These are phyloP conservation scores for Drosophila bunnanda DNA, from an alignment of 2,888 invertebrate species.

Conservation along the genomic window DNA sequence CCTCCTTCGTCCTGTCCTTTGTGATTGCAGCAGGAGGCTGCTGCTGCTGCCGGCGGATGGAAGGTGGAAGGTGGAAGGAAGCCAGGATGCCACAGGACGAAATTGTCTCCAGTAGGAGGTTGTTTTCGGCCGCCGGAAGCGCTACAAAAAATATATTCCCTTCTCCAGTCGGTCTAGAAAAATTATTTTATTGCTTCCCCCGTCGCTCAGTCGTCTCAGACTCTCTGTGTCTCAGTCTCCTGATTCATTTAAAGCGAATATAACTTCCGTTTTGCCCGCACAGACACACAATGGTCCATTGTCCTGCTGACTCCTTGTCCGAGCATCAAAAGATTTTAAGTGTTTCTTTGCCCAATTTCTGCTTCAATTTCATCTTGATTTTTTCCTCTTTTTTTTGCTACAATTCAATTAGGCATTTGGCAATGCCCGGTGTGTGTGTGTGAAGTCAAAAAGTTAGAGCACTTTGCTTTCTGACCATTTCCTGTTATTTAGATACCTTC, in stretches of 20 bases:
- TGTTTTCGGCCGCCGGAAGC: constrained; percentile 68
- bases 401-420: constrained; percentile 70
- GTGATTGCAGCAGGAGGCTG: constrained; percentile 28
- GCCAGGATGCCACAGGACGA: constrained; percentile 42
- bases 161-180: constrained; percentile 55
- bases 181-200: constrained; percentile 79
- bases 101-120: constrained; percentile 60
- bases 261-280: constrained; percentile 67
- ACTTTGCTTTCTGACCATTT: constrained; percentile 40
- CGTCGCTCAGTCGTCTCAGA: constrained; percentile 5
- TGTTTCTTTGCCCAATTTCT: constrained; percentile 41
- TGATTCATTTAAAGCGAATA: constrained; percentile 69
- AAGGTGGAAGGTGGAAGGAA: constrained; percentile 6
- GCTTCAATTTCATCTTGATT: constrained; percentile 37
- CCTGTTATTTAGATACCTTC: constrained; percentile 28
- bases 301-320: constrained; percentile 52
- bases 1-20: constrained; percentile 40
- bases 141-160: constrained; percentile 68
- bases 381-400: constrained; percentile 51
- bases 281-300: constrained; percentile 64
- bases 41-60: neutral
- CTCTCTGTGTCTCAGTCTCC: constrained; percentile 7
- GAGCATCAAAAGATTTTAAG: constrained; percentile 56
- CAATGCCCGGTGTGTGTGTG: constrained; percentile 20
- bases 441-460: constrained; percentile 25